Evolutionary conservation across 2,797 vertebrate genomes (phyloP).

Genomic region (Gymnopithys bicolor): DNA sequence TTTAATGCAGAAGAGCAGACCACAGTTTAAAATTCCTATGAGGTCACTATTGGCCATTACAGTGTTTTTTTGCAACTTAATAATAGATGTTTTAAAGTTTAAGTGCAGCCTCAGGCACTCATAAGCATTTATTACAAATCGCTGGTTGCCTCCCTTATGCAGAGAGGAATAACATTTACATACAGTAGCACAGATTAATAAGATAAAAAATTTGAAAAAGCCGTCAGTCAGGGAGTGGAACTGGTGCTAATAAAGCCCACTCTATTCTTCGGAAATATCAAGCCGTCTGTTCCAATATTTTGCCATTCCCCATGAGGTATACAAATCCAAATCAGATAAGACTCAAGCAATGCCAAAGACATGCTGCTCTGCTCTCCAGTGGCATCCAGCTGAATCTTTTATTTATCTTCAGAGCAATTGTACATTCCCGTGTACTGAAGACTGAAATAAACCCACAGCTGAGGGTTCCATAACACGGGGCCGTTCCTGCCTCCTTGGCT

Average conservation of each 20-base stretch:
- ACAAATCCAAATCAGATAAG: slow-evolving; percentile 89
- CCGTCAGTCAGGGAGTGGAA: slow-evolving; percentile 84
- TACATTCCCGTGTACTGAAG: slow-evolving; percentile 79
- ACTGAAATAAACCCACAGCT: slow-evolving; percentile 74
- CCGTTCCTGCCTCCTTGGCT: slow-evolving; percentile 62
- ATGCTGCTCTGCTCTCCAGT: slow-evolving; percentile 84
- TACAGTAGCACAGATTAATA: slow-evolving; percentile 89
- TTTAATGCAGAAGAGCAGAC: slow-evolving; percentile 85
- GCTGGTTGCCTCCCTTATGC: slow-evolving; percentile 85
- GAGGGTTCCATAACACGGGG: slow-evolving; percentile 62
- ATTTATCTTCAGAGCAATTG: slow-evolving; percentile 86
- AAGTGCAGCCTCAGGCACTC: slow-evolving; percentile 95
- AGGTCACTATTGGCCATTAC: slow-evolving; percentile 91
- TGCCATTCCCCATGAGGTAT: slow-evolving; percentile 85
- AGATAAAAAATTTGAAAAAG: slow-evolving; percentile 85
- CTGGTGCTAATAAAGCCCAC: slow-evolving; percentile 86
- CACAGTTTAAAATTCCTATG: slow-evolving; percentile 88
- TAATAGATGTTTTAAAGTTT: slow-evolving; percentile 99
- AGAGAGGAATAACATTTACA: slow-evolving; percentile 93
- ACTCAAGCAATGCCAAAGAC: slow-evolving; percentile 85
- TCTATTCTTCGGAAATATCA: slow-evolving; percentile 89
- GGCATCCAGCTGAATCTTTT: slow-evolving; percentile 85
- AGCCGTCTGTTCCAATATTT: slow-evolving; percentile 89
- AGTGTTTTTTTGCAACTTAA: slow-evolving; percentile 91
- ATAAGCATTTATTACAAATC: slow-evolving; percentile 97